Evolutionary conservation across 2,113 vertebrate genomes (phyloP).

Genomic region (Tretioscincus oriximinensis): DNA sequence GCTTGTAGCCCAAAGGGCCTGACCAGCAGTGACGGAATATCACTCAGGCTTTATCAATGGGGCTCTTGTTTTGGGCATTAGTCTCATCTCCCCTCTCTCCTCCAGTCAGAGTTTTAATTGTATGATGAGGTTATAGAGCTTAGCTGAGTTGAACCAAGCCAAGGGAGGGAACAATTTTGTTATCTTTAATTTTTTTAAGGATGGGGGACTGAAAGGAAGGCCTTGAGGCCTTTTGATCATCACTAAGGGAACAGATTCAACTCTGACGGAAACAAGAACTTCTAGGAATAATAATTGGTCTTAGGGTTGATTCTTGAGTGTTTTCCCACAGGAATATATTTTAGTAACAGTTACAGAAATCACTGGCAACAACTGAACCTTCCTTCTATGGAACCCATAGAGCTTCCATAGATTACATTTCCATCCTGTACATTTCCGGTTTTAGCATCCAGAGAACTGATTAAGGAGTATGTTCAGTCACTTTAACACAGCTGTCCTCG

Average conservation of each 20-base stretch:
- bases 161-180: constrained; percentile 13
- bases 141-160: neutral
- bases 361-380: neutral
- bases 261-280: neutral
- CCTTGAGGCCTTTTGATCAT: neutral
- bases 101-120: constrained; percentile 16
- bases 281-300: neutral
- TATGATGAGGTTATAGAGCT: neutral
- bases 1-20: neutral
- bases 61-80: neutral
- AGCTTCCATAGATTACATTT: neutral
- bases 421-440: neutral
- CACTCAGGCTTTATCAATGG: constrained; percentile 5
- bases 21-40: rapidly evolving
- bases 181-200: neutral
- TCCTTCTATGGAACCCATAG: neutral
- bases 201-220: too few species aligned
- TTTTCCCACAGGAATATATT: neutral
- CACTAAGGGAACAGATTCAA: neutral
- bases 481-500: neutral
- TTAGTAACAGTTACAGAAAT: neutral
- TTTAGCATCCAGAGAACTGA: neutral
- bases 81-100: neutral
- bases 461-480: neutral
- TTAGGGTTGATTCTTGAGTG: neutral